These are phyloP conservation scores for Eubucco bourcierii DNA, from an alignment of 2,113 vertebrate species.

Conservation along the genomic window DNA sequence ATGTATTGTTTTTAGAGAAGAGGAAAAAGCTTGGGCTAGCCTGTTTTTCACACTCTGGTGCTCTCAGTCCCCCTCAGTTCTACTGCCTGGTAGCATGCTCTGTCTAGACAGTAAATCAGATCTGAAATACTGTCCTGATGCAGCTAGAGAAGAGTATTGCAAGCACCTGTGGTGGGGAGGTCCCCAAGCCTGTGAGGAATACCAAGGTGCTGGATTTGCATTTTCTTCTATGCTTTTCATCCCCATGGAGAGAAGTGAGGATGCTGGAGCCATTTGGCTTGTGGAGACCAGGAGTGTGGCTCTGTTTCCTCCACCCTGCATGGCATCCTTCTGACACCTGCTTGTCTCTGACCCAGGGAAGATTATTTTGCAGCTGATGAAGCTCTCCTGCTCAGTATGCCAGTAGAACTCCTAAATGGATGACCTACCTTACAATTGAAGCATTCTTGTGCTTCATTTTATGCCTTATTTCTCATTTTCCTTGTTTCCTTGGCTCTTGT, in stretches of 20 bases:
- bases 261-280: not conserved
- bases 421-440: not conserved
- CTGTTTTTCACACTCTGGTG: slow-evolving; percentile 15
- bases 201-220: not conserved
- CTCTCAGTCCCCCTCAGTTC: not conserved
- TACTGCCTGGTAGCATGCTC: not conserved
- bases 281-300: not conserved
- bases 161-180: not conserved
- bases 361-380: not conserved
- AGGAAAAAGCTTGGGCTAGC: not conserved
- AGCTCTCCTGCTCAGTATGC: not conserved
- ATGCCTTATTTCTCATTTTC: not conserved
- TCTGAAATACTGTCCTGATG: not conserved
- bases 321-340: not conserved
- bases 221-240: not conserved
- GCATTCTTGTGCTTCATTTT: not conserved
- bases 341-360: not conserved
- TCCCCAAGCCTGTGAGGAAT: not conserved
- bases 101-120: slow-evolving; percentile 6
- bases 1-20: not conserved
- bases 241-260: not conserved
- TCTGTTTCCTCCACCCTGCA: not conserved
- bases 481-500: not conserved
- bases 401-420: not conserved
- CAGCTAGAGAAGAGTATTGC: not conserved